Conservation (phyloP, 2,113 vertebrate species). For the Ibidorhyncha struthersii region DNA sequence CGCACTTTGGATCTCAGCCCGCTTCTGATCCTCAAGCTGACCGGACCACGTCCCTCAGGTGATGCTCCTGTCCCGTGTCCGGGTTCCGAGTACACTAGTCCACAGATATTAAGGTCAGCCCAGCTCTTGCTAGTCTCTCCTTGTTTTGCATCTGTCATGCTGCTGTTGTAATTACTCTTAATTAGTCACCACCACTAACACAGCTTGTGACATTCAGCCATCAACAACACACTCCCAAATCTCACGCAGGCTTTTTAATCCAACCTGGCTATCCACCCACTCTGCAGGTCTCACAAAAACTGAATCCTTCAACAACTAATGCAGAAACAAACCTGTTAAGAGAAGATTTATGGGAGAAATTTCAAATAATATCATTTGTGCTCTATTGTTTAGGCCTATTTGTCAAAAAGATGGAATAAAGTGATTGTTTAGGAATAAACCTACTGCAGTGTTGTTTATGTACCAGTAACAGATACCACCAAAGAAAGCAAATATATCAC, state of each 20-base stretch:
- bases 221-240: background rate
- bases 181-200: background rate
- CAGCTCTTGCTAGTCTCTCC: background rate
- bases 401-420: background rate
- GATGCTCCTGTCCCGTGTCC: rapidly evolving
- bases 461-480: background rate
- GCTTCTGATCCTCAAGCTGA: background rate
- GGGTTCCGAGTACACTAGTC: rapidly evolving
- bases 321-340: background rate
- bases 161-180: background rate
- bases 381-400: background rate
- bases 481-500: background rate
- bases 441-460: background rate
- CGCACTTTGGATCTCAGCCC: rapidly evolving
- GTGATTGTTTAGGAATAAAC: background rate
- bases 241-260: background rate
- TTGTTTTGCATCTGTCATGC: background rate
- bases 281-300: background rate
- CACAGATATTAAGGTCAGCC: background rate
- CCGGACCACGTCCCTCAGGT: rapidly evolving
- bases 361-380: background rate
- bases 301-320: background rate
- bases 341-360: background rate
- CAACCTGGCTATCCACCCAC: background rate
- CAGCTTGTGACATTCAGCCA: background rate